These are phyloP conservation scores for Orbicella faveolata DNA, from an alignment of 64 coral and sea anemone genomes.

Conservation along the genomic window DNA sequence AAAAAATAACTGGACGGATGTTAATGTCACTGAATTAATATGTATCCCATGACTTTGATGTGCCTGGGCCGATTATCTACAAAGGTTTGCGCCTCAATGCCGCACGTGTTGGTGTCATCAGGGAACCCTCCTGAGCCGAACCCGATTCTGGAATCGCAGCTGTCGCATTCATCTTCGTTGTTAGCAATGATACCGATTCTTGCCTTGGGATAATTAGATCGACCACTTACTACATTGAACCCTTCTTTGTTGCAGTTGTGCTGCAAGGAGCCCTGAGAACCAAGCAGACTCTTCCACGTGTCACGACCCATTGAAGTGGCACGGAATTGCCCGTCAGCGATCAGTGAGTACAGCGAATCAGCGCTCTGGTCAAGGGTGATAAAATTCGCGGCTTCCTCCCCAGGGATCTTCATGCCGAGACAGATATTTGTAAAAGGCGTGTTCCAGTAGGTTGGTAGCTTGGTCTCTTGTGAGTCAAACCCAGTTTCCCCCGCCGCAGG, in stretches of 20 bases:
- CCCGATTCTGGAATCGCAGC: background rate
- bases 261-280: background rate
- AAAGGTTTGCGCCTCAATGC: background rate
- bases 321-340: background rate
- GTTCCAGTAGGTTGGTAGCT: background rate
- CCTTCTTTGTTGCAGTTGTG: background rate
- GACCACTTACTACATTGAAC: background rate
- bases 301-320: background rate
- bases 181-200: constrained; percentile 18
- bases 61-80: background rate
- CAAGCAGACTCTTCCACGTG: background rate
- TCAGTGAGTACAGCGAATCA: background rate
- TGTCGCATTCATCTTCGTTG: background rate
- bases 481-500: background rate
- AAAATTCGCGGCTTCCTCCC: background rate
- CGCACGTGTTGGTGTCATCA: background rate
- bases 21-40: background rate
- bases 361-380: background rate
- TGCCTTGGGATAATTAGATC: background rate
- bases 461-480: background rate
- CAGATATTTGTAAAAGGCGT: background rate
- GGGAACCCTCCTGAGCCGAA: background rate
- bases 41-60: constrained; percentile 2
- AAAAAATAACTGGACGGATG: no score
- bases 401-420: background rate